These are phyloP conservation scores for Dipodomys ordii DNA, from an alignment of 2,113 vertebrate genomes.

Conservation along the genomic window DNA sequence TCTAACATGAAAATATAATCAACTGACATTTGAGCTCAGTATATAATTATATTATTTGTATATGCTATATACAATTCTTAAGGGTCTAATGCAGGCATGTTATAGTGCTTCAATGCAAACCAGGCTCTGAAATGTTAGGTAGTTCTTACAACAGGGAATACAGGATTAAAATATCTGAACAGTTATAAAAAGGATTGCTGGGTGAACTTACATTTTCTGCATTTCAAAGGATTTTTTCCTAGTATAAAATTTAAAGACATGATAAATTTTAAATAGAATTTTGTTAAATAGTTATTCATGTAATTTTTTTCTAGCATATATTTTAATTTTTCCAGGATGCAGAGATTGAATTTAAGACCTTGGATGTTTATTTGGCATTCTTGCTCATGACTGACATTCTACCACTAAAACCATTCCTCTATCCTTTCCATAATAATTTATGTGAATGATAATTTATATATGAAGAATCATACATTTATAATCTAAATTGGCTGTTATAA, in stretches of 20 bases:
- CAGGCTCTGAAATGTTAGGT: not conserved
- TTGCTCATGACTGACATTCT: too few relatives aligned
- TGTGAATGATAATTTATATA: too few relatives aligned
- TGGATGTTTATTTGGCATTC: too few relatives aligned
- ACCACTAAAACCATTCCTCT: too few relatives aligned
- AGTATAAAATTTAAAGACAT: not conserved
- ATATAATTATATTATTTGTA: slow-evolving; percentile 73
- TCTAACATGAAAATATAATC: slow-evolving; percentile 45
- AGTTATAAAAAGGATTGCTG: not conserved
- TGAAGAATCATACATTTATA: not conserved
- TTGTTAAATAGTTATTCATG: not conserved
- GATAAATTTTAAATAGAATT: not conserved
- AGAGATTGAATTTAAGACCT: too few relatives aligned
- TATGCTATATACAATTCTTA: not conserved
- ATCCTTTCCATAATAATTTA: too few relatives aligned
- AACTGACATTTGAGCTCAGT: slow-evolving; percentile 65
- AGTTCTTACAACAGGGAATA: slow-evolving; percentile 27
- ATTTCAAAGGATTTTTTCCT: not conserved
- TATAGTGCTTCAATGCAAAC: slow-evolving; percentile 32
- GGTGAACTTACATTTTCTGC: not conserved
- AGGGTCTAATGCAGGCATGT: slow-evolving; percentile 3
- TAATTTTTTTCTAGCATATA: too few relatives aligned
- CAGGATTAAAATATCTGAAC: not conserved
- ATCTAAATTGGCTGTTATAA: not conserved
- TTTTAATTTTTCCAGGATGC: too few relatives aligned